Evolutionary conservation across 2,888 invertebrate genomes (phyloP).

Genomic region (Miltochrista miniata): DNA sequence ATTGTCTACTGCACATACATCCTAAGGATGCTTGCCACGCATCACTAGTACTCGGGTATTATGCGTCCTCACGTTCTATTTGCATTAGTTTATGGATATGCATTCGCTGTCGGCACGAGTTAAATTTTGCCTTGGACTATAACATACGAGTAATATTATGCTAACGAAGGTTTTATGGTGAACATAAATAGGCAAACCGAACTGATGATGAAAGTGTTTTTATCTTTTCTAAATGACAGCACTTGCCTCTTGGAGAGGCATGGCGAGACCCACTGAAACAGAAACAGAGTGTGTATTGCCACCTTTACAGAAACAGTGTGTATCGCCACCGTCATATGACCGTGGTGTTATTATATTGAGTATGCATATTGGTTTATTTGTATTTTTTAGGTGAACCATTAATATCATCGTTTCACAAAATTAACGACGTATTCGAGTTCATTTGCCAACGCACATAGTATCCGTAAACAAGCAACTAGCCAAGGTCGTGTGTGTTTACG

Average conservation of each 20-base stretch:
- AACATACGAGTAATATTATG: slow-evolving; percentile 14
- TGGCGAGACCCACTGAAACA: slow-evolving; percentile 1
- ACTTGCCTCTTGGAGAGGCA: too few species aligned
- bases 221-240: too few species aligned
- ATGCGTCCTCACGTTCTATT: slow-evolving; percentile 76
- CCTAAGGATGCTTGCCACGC: slow-evolving; percentile 58
- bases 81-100: slow-evolving; percentile 57
- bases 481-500: slow-evolving; percentile 72
- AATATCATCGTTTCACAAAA: slow-evolving; percentile 43
- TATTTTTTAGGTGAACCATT: slow-evolving; percentile 23
- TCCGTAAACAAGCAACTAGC: slow-evolving; percentile 67
- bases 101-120: slow-evolving; percentile 33
- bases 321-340: too few species aligned
- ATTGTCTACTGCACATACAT: slow-evolving; percentile 33
- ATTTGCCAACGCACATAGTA: slow-evolving; percentile 63
- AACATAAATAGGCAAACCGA: too few species aligned
- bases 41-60: slow-evolving; percentile 56
- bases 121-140: slow-evolving; percentile 21
- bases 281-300: too few species aligned
- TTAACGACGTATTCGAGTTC: slow-evolving; percentile 48
- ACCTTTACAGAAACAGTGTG: too few species aligned
- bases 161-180: slow-evolving; percentile 21
- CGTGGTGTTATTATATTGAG: slow-evolving; percentile 1
- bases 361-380: too few species aligned
- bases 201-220: too few species aligned